These are phyloP conservation scores for Diaprepes abbreviatus DNA, from an alignment of 2,888 invertebrate species.

Conservation along the genomic window DNA sequence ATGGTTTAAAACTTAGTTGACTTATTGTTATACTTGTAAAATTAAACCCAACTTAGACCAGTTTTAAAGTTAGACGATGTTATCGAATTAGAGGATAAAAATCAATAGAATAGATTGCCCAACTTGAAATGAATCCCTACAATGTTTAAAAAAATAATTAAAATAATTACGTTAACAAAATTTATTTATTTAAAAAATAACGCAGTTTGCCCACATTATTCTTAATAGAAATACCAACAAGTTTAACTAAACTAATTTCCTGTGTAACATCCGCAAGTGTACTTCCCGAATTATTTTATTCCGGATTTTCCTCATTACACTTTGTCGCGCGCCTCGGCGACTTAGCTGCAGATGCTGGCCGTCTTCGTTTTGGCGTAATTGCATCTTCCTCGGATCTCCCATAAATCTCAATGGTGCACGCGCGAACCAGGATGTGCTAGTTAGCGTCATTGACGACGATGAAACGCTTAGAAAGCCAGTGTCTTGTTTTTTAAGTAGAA, in stretches of 20 bases:
- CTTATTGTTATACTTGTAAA: too few relatives aligned
- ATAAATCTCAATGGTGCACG: slow-evolving; percentile 39
- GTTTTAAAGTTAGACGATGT: too few relatives aligned
- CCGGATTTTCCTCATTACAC: slow-evolving; percentile 43
- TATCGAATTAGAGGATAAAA: too few relatives aligned
- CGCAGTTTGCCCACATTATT: slow-evolving; percentile 3
- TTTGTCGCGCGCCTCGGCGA: slow-evolving; percentile 17
- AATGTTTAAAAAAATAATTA: too few relatives aligned
- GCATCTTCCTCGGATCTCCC: slow-evolving; percentile 23
- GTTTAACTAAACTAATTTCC: slow-evolving; percentile 33
- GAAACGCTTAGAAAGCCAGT: not conserved
- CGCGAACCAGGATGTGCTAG: slow-evolving; percentile 36
- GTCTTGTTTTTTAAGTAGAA: too few relatives aligned
- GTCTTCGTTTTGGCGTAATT: slow-evolving; percentile 28
- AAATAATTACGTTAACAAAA: slow-evolving; percentile 1
- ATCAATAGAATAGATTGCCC: too few relatives aligned
- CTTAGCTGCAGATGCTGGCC: slow-evolving; percentile 20
- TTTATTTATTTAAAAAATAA: not conserved
- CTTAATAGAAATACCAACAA: slow-evolving; percentile 28
- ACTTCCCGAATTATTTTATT: slow-evolving; percentile 34
- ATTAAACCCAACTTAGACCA: too few relatives aligned
- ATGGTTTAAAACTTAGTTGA: too few relatives aligned
- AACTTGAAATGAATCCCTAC: too few relatives aligned
- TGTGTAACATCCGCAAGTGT: slow-evolving; percentile 18
- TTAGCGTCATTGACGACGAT: slow-evolving; percentile 20